These are phyloP conservation scores for Ivindomyrus marchei DNA, from an alignment of 2,113 vertebrate genomes.

Conservation along the genomic window DNA sequence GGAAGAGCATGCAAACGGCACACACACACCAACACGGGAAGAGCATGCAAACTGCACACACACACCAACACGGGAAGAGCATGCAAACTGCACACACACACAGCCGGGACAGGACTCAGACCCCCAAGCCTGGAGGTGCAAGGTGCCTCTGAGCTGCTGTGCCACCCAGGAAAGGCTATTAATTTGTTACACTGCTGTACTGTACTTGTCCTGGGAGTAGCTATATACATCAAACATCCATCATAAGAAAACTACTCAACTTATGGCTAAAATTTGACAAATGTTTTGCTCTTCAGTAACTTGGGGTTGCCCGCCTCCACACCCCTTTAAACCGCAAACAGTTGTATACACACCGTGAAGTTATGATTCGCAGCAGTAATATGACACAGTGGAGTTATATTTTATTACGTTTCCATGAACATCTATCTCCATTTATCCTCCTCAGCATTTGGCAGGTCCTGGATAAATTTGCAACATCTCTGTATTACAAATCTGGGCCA, in stretches of 20 bases:
- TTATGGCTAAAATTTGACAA: not conserved
- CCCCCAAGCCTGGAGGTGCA: not conserved
- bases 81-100: not conserved
- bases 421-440: not conserved
- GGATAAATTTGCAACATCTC: not conserved
- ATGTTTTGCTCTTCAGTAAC: not conserved
- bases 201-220: not conserved
- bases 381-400: not conserved
- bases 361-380: not conserved
- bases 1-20: not conserved
- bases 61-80: not conserved
- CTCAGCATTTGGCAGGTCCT: not conserved
- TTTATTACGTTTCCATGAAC: not conserved
- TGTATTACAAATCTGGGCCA: not conserved
- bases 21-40: not conserved
- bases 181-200: not conserved
- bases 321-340: not conserved
- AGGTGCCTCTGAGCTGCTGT: not conserved
- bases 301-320: not conserved
- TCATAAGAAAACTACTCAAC: not conserved
- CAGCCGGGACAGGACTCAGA: not conserved
- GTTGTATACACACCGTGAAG: not conserved
- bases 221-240: not conserved
- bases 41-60: not conserved
- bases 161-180: not conserved